phyloP scores from a whole-genome alignment of 2,888 invertebrate genomes.

The Caenorhabditis angaria region DNA sequence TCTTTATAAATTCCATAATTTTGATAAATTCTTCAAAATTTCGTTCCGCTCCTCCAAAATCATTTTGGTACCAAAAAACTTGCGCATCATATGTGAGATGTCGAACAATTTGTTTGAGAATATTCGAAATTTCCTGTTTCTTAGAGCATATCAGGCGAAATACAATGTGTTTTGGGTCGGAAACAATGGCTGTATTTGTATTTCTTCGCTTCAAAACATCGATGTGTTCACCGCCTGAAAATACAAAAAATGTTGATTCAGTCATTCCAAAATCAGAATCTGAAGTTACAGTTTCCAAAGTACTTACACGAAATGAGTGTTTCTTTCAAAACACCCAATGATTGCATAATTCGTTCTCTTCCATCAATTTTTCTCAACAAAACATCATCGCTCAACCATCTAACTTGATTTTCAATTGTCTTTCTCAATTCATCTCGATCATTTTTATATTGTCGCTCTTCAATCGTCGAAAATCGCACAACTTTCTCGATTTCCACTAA shows the following conservation, averaged over 20 bases:
- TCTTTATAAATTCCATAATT: too few species aligned
- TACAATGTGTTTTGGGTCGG: background rate
- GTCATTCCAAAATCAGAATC: too few species aligned
- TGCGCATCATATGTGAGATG: too few species aligned
- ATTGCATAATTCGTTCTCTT: background rate
- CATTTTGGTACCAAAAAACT: too few species aligned
- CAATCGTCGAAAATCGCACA: background rate
- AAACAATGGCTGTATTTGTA: background rate
- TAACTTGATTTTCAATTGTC: background rate
- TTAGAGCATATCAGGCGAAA: background rate
- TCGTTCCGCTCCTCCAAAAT: too few species aligned
- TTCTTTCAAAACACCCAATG: background rate
- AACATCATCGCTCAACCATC: background rate
- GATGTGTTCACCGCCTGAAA: background rate
- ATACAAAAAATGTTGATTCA: background rate
- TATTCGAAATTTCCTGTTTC: background rate
- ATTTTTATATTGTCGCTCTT: background rate
- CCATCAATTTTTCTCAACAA: background rate
- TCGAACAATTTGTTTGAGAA: too few species aligned
- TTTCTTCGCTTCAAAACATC: background rate
- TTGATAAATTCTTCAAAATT: too few species aligned
- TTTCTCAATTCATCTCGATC: background rate
- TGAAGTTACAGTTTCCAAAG: too few species aligned
- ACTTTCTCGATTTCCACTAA: background rate
- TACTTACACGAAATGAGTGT: background rate